These are phyloP conservation scores for Selene dorsalis DNA, from an alignment of 2,797 vertebrate genomes.

Conservation along the genomic window DNA sequence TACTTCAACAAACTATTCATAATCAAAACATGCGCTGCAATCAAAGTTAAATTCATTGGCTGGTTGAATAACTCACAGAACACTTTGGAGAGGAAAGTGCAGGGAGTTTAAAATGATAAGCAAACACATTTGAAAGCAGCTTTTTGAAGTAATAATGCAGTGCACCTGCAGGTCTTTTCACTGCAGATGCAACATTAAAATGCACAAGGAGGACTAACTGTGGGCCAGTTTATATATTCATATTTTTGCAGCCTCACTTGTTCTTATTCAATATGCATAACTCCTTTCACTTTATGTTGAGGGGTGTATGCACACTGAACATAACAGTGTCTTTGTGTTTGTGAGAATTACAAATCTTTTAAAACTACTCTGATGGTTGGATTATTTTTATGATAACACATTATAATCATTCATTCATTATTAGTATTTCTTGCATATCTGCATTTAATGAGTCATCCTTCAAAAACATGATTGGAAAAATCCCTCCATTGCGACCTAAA, in stretches of 20 bases:
- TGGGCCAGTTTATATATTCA: background rate
- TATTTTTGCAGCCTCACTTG: background rate
- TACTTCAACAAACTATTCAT: constrained; percentile 28
- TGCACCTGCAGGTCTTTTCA: constrained; percentile 2
- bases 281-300: background rate
- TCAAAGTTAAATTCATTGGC: background rate
- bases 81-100: background rate
- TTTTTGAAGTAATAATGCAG: background rate
- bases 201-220: background rate
- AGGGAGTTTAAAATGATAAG: background rate
- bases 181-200: background rate
- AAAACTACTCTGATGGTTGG: too few species aligned
- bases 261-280: background rate
- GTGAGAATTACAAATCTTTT: background rate
- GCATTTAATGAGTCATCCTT: too few species aligned
- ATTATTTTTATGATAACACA: too few species aligned
- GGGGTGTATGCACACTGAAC: background rate
- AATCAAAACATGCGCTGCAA: background rate
- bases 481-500: too few species aligned
- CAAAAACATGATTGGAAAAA: too few species aligned
- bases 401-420: too few species aligned
- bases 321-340: background rate
- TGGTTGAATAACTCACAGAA: background rate
- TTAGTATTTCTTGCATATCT: too few species aligned
- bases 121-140: background rate